These are phyloP conservation scores for Sitta europaea DNA, from an alignment of 2,113 vertebrate genomes.

Conservation along the genomic window DNA sequence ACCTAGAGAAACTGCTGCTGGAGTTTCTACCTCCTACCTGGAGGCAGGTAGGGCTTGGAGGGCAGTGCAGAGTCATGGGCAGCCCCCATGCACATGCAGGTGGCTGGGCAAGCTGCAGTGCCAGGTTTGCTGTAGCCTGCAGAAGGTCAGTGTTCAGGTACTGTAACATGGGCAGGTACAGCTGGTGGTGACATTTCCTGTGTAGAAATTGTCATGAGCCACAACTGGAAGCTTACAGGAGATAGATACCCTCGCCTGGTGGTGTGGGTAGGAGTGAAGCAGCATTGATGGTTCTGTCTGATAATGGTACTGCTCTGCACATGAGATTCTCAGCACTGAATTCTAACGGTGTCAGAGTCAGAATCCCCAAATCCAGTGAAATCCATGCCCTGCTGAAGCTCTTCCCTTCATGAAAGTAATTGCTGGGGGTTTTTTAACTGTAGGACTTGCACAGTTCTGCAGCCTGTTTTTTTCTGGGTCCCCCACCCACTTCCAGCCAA, in stretches of 20 bases:
- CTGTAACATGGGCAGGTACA: neutral
- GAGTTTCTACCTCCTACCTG: neutral
- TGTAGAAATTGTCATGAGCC: neutral
- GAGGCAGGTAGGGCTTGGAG: neutral
- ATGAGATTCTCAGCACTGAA: neutral
- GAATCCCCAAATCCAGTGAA: neutral
- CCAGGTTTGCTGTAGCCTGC: neutral
- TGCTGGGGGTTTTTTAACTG: neutral
- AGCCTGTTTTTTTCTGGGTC: constrained; percentile 32
- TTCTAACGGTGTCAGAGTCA: neutral
- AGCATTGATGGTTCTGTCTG: neutral
- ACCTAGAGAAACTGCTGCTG: neutral
- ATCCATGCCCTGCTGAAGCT: neutral
- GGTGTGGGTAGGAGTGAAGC: neutral
- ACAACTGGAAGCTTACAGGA: neutral
- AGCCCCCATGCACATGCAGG: accelerated
- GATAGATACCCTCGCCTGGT: neutral
- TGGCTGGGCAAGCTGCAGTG: neutral
- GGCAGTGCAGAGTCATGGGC: neutral
- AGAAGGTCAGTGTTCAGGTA: neutral
- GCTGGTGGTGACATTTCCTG: neutral
- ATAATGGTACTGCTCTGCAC: neutral
- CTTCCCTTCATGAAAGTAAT: neutral
- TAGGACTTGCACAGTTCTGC: neutral
- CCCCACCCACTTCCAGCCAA: constrained; percentile 45